phyloP scores from a whole-genome alignment of 2,113 vertebrate species.

The Carollia perspicillata region DNA sequence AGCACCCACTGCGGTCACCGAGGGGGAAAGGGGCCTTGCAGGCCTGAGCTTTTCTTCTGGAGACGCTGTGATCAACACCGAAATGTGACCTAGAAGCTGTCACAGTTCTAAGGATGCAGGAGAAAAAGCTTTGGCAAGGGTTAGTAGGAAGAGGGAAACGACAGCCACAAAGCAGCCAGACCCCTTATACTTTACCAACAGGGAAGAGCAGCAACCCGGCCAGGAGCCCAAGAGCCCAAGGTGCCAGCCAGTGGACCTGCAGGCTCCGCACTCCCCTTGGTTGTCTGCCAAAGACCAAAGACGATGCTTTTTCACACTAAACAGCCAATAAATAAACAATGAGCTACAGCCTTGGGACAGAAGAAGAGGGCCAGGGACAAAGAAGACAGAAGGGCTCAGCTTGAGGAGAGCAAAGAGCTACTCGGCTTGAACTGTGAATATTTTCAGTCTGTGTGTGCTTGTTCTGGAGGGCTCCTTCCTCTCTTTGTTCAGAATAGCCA shows the following conservation, averaged over 20 bases:
- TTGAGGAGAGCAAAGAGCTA: neutral
- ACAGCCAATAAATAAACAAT: constrained; percentile 62
- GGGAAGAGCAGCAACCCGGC: constrained; percentile 30
- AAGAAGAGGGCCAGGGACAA: constrained; percentile 35
- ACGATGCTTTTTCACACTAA: constrained; percentile 51
- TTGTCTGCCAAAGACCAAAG: constrained; percentile 54
- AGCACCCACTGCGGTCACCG: neutral
- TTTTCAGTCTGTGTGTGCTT: neutral
- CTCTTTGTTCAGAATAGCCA: neutral
- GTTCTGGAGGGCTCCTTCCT: neutral
- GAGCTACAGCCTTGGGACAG: neutral
- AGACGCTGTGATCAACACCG: constrained; percentile 58
- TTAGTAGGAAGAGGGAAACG: constrained; percentile 50
- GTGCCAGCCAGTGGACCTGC: constrained; percentile 41
- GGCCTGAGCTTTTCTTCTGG: constrained; percentile 51
- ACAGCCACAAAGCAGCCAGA: constrained; percentile 37
- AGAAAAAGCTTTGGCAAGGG: constrained; percentile 68
- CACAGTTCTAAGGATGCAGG: constrained; percentile 47
- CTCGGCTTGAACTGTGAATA: neutral
- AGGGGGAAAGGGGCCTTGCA: constrained; percentile 48
- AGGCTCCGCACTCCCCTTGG: constrained; percentile 23
- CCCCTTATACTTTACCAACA: constrained; percentile 30
- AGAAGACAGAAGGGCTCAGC: constrained; percentile 27
- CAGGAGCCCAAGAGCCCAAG: constrained; percentile 49
- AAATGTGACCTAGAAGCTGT: constrained; percentile 64